These are phyloP conservation scores for Squalus acanthias DNA, from an alignment of 2,797 vertebrate genomes.

Conservation along the genomic window DNA sequence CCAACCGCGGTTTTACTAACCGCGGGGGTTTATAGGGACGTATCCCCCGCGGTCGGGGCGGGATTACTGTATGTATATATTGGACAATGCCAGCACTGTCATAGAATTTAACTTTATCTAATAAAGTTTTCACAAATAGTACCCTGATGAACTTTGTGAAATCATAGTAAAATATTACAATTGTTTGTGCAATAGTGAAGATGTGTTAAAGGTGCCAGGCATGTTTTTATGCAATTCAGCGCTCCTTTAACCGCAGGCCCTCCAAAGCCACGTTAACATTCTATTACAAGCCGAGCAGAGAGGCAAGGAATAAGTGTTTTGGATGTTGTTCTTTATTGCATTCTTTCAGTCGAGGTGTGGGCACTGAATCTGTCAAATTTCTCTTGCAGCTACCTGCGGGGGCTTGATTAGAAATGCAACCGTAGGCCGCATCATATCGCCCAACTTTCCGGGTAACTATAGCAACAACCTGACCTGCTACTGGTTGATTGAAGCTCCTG, in stretches of 20 bases:
- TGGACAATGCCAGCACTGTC: neutral
- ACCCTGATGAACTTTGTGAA: neutral
- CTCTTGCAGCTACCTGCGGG: conserved; percentile 73
- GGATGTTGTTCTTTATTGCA: neutral
- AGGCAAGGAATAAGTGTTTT: neutral
- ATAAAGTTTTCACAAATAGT: neutral
- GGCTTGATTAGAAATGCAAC: conserved; percentile 86
- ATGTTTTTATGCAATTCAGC: neutral
- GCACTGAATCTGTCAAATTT: neutral
- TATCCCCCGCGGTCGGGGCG: too few species aligned
- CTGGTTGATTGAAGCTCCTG: conserved; percentile 85
- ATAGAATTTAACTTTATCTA: neutral
- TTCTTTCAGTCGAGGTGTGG: neutral
- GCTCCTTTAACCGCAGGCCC: neutral
- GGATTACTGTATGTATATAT: too few species aligned
- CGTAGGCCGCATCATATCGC: conserved; percentile 81
- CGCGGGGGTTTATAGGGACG: too few species aligned
- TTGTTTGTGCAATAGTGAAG: neutral
- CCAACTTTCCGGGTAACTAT: conserved; percentile 93
- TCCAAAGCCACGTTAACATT: neutral
- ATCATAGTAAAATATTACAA: neutral
- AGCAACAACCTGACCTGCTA: conserved; percentile 98
- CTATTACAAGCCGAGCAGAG: neutral
- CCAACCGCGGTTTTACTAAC: too few species aligned
- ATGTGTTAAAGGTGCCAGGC: neutral